Evolutionary conservation across 2,888 invertebrate genomes (phyloP).

Genomic region (Drosophila nr. perissopoda): DNA sequence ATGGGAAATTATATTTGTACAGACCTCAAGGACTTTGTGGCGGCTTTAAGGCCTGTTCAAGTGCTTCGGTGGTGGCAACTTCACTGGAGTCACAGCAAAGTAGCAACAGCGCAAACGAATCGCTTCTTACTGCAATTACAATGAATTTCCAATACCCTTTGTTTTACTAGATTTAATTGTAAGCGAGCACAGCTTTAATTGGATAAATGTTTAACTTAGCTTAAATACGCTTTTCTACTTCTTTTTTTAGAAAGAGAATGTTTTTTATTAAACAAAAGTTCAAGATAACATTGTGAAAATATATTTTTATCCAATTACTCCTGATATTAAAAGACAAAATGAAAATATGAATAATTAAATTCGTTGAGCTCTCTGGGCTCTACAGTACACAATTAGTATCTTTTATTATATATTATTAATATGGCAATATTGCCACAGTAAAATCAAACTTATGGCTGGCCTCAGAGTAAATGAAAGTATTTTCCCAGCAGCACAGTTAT

Average conservation of each 20-base stretch:
- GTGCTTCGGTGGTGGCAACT: constrained; percentile 41
- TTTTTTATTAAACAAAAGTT: background rate
- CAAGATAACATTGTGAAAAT: background rate
- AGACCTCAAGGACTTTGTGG: constrained; percentile 27
- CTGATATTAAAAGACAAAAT: background rate
- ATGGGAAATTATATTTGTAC: constrained; percentile 52
- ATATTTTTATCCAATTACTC: background rate
- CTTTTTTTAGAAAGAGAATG: background rate
- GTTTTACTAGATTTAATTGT: background rate
- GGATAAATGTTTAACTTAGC: background rate
- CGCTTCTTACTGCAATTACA: too few relatives aligned
- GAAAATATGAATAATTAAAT: background rate
- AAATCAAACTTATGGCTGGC: background rate
- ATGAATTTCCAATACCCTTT: constrained; percentile 38
- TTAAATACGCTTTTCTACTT: background rate
- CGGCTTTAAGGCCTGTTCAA: constrained; percentile 57
- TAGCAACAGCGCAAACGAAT: constrained; percentile 32
- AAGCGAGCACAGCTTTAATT: background rate
- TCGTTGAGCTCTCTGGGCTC: background rate
- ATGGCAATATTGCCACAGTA: background rate
- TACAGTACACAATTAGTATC: background rate
- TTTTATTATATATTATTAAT: background rate
- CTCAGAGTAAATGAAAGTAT: background rate
- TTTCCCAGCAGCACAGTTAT: background rate
- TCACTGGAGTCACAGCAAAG: constrained; percentile 36